Conservation (phyloP, 2,888 invertebrate species). For the Nomada lathburiana region DNA sequence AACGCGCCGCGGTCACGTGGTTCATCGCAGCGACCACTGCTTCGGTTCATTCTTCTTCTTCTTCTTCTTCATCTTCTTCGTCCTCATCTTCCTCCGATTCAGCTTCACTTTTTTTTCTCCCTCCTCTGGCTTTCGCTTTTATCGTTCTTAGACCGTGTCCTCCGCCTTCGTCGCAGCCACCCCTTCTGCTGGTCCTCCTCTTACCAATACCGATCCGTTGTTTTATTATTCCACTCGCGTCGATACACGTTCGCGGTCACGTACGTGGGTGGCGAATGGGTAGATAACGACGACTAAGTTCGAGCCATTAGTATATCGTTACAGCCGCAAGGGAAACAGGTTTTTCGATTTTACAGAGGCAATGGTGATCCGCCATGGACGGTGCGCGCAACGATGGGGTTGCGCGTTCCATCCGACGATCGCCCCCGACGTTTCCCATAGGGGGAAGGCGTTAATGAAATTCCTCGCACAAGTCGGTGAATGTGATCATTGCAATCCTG, state of each 20-base stretch:
- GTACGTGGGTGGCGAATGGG: conserved; percentile 57
- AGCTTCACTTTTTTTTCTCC: conserved; percentile 6
- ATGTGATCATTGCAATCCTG: conserved; percentile 40
- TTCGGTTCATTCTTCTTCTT: conserved; percentile 56
- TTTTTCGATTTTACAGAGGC: conserved; percentile 46
- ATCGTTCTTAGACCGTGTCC: conserved; percentile 26
- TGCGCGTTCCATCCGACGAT: conserved; percentile 8
- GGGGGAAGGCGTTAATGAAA: conserved; percentile 46
- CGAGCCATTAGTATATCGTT: conserved; percentile 56
- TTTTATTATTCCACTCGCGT: conserved; percentile 21
- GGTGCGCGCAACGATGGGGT: conserved; percentile 8
- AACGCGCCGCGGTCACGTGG: conserved; percentile 82
- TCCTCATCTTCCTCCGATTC: neutral
- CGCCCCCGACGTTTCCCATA: conserved; percentile 20
- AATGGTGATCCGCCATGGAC: conserved; percentile 19
- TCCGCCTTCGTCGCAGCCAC: conserved; percentile 14
- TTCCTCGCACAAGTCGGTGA: conserved; percentile 17
- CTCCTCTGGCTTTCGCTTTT: conserved; percentile 27
- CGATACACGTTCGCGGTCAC: conserved; percentile 50
- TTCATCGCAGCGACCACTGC: conserved; percentile 50
- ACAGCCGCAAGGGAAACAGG: conserved; percentile 37
- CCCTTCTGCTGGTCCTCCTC: conserved; percentile 26
- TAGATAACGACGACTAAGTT: conserved; percentile 45
- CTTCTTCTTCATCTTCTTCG: conserved; percentile 14
- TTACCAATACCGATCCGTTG: conserved; percentile 12